Percentiles rank a stretch among this genome's conserved stretches.
These are phyloP conservation scores for Marmota flaviventris DNA, from an alignment of 2,113 vertebrate genomes.

Conservation along the genomic window DNA sequence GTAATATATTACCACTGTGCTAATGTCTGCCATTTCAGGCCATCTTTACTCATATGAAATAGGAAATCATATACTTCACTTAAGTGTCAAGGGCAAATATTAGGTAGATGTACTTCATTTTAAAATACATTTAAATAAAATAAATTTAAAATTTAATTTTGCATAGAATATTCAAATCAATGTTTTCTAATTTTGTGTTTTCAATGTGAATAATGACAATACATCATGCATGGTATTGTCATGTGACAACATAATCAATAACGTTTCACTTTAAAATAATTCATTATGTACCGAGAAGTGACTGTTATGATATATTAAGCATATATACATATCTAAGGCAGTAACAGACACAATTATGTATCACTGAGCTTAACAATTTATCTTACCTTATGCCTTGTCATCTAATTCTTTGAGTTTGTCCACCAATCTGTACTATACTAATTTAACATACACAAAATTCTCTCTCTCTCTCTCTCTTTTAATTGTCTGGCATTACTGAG, in stretches of 20 bases:
- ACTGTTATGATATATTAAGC: neutral
- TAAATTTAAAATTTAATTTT: neutral
- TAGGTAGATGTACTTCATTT: neutral
- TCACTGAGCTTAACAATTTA: neutral
- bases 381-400: neutral
- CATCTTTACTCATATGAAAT: neutral
- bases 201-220: slow-evolving; percentile 34
- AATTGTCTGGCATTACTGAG: too few relatives aligned
- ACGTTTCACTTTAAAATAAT: slow-evolving; percentile 43
- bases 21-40: neutral
- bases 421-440: neutral
- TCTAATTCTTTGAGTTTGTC: neutral
- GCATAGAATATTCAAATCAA: neutral
- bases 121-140: too few relatives aligned
- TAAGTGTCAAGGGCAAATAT: neutral
- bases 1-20: neutral
- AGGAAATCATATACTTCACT: neutral
- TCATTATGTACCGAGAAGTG: neutral
- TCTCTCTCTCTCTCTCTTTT: too few relatives aligned
- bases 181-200: slow-evolving; percentile 31
- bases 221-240: neutral
- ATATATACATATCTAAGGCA: neutral
- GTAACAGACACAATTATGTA: neutral
- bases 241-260: slow-evolving; percentile 4
- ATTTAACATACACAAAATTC: neutral